Conservation (phyloP, 2,113 vertebrate genomes). For the Calyptommatus sinebrachiatus region DNA sequence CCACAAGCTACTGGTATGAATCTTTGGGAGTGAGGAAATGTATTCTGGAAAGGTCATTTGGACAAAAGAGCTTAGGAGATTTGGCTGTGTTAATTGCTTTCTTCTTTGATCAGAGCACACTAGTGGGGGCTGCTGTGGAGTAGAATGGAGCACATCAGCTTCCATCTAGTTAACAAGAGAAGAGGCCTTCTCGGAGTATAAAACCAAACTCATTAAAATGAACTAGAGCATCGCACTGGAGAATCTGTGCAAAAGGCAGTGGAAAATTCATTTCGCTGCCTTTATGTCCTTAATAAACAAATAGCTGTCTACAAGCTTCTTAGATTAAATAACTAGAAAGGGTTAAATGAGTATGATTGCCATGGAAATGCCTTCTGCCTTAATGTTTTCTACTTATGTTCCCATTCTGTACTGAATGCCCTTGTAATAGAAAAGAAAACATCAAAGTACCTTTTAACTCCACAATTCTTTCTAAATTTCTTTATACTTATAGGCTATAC, state of each 20-base stretch:
- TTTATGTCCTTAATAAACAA: constrained; percentile 15
- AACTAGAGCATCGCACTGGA: constrained; percentile 12
- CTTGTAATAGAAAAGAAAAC: constrained; percentile 77
- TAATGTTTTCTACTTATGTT: constrained; percentile 68
- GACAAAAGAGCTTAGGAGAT: constrained; percentile 5
- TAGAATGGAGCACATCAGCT: background rate
- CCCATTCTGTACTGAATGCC: constrained; percentile 68
- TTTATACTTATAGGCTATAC: constrained; percentile 81
- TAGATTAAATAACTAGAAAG: constrained; percentile 57
- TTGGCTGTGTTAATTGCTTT: background rate
- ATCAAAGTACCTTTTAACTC: constrained; percentile 84
- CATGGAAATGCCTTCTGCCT: constrained; percentile 69
- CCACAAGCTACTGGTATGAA: background rate
- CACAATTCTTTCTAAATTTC: constrained; percentile 79
- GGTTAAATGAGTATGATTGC: constrained; percentile 71
- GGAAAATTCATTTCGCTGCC: constrained; percentile 10
- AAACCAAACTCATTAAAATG: constrained; percentile 9
- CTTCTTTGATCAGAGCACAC: background rate
- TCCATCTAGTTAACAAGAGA: background rate
- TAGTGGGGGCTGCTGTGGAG: background rate
- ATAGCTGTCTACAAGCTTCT: constrained; percentile 36
- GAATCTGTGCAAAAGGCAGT: background rate
- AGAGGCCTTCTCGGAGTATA: background rate
- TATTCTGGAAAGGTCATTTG: background rate
- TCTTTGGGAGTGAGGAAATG: background rate